phyloP scores from a whole-genome alignment of 1,140 invertebrate genomes.

The Helicoverpa zea region DNA sequence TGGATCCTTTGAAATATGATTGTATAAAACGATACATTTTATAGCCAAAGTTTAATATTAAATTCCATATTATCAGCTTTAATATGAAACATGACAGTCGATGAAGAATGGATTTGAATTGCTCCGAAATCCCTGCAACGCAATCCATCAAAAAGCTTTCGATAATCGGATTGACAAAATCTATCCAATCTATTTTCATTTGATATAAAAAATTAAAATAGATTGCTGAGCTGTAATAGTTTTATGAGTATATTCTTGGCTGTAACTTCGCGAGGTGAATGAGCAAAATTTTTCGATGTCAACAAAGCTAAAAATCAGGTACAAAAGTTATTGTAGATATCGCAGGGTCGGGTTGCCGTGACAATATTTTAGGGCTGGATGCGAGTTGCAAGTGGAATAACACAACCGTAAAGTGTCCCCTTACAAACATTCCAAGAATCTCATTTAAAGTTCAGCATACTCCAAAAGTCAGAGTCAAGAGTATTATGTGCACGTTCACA shows the following conservation, averaged over 20 bases:
- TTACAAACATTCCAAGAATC: conserved; percentile 68
- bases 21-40: neutral
- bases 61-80: conserved; percentile 16
- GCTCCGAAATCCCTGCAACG: conserved; percentile 8
- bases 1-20: conserved; percentile 23
- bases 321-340: neutral
- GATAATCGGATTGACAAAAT: conserved; percentile 39
- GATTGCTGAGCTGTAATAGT: conserved; percentile 23
- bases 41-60: conserved; percentile 9
- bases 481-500: conserved; percentile 55
- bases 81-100: conserved; percentile 9
- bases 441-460: conserved; percentile 69
- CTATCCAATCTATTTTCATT: conserved; percentile 44
- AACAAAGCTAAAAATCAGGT: conserved; percentile 15
- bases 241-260: conserved; percentile 13
- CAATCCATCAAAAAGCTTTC: conserved; percentile 39
- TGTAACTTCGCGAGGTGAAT: conserved; percentile 7
- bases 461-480: conserved; percentile 62
- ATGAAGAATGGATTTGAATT: conserved; percentile 22
- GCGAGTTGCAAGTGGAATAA: conserved; percentile 48
- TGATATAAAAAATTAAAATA: conserved; percentile 32
- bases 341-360: neutral
- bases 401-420: conserved; percentile 60
- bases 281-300: neutral
- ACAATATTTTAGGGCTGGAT: conserved; percentile 32